Conservation (phyloP, 1,140 invertebrate genomes). For the Drosophila ohnishii region DNA sequence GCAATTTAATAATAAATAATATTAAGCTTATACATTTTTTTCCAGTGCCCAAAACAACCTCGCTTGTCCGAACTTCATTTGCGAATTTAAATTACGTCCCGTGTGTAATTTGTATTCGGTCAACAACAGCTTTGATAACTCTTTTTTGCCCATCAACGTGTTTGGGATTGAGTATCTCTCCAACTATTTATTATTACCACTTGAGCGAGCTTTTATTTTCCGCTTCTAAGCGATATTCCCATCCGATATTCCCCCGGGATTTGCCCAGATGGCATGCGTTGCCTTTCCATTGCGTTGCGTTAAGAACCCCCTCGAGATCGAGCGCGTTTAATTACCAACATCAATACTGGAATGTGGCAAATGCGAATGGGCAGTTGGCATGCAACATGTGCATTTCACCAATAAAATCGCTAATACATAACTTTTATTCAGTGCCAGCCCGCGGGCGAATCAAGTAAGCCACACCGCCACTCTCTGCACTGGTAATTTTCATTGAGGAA, state of each 20-base stretch:
- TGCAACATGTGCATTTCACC: conserved; percentile 69
- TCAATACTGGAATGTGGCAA: conserved; percentile 28
- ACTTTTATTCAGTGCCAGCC: conserved; percentile 47
- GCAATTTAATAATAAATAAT: background rate
- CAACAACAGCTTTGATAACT: conserved; percentile 64
- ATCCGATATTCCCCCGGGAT: conserved; percentile 16
- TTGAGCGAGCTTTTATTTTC: conserved; percentile 19
- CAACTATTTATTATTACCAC: conserved; percentile 30
- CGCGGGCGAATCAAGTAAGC: conserved; percentile 25
- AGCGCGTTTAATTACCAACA: conserved; percentile 41
- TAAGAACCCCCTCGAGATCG: conserved; percentile 22
- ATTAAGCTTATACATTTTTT: background rate
- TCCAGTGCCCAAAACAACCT: conserved; percentile 18
- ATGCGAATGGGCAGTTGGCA: conserved; percentile 59
- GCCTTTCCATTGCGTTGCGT: background rate
- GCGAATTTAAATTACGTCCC: conserved; percentile 63
- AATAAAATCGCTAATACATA: conserved; percentile 75
- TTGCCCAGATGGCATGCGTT: conserved; percentile 36
- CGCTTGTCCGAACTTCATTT: conserved; percentile 43
- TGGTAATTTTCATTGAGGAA: conserved; percentile 37
- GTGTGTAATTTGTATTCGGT: conserved; percentile 52
- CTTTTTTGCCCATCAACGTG: conserved; percentile 45
- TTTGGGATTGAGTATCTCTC: conserved; percentile 4
- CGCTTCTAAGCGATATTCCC: conserved; percentile 19
- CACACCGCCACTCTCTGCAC: conserved; percentile 13